Evolutionary conservation across 2,888 invertebrate genomes (phyloP).

Genomic region (Pyralis farinalis): DNA sequence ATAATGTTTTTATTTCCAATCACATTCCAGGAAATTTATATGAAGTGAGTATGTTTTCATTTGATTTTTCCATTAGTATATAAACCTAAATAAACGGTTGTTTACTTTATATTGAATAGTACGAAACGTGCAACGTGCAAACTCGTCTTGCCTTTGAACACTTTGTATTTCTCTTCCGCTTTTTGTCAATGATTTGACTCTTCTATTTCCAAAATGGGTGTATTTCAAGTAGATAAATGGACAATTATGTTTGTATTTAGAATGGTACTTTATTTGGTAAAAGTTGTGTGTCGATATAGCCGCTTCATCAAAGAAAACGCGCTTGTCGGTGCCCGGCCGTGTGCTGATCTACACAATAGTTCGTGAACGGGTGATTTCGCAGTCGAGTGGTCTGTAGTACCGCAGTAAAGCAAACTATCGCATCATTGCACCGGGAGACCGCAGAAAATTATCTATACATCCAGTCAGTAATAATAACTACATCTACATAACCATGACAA

Average conservation of each 20-base stretch:
- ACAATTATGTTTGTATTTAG: constrained; percentile 31
- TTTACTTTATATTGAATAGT: too few relatives aligned
- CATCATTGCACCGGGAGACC: constrained; percentile 53
- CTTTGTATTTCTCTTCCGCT: constrained; percentile 5
- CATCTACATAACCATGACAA: too few relatives aligned
- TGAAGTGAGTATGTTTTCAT: too few relatives aligned
- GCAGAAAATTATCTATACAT: constrained; percentile 43
- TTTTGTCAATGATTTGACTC: constrained; percentile 1
- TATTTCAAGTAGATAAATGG: constrained; percentile 40
- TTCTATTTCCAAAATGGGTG: constrained; percentile 10
- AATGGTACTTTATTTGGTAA: constrained; percentile 5
- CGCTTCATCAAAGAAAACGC: constrained; percentile 25
- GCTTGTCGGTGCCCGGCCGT: constrained; percentile 55
- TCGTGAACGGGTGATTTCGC: constrained; percentile 63
- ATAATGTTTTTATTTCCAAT: too few relatives aligned
- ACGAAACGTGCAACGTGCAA: too few relatives aligned
- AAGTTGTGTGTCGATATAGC: constrained; percentile 8
- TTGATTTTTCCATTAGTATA: too few relatives aligned
- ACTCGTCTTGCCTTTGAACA: too few relatives aligned
- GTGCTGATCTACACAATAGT: constrained; percentile 32
- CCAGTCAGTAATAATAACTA: too few relatives aligned
- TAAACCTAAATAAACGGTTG: too few relatives aligned
- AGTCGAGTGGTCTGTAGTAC: constrained; percentile 52
- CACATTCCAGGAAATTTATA: too few relatives aligned
- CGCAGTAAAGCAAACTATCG: constrained; percentile 43